Conservation (phyloP, 2,797 vertebrate genomes). For the Hippocampus kuda region DNA sequence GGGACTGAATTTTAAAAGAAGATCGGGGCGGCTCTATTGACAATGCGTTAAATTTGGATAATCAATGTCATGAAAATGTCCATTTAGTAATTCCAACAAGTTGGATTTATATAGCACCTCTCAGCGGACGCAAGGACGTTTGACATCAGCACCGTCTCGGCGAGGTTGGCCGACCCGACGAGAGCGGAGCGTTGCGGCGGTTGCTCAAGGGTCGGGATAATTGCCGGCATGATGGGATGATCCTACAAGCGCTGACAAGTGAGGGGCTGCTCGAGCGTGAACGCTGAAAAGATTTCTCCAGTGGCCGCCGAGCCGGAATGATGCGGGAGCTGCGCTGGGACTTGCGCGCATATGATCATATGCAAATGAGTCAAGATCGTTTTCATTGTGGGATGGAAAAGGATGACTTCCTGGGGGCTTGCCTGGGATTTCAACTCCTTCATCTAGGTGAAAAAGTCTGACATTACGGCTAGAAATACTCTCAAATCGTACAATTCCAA, state of each 20-base stretch:
- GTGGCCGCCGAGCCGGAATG: slow-evolving; percentile 34
- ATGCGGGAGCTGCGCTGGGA: not conserved
- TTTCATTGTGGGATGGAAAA: not conserved
- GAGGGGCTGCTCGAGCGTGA: slow-evolving; percentile 61
- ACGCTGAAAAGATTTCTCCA: slow-evolving; percentile 48
- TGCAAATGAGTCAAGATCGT: not conserved
- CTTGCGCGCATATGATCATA: not conserved
- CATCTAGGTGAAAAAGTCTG: not conserved
- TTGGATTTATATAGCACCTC: not conserved
- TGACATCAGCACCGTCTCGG: not conserved
- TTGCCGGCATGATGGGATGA: slow-evolving; percentile 54
- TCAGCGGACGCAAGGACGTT: not conserved
- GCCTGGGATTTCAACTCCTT: not conserved
- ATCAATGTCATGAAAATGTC: not conserved
- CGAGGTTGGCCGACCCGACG: not conserved
- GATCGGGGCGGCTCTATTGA: not conserved
- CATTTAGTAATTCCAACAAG: not conserved
- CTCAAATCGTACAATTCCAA: too few relatives aligned
- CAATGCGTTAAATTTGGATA: not conserved
- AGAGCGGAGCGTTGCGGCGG: not conserved
- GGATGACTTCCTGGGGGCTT: not conserved
- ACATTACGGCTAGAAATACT: too few relatives aligned
- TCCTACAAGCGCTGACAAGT: slow-evolving; percentile 67
- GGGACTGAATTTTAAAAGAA: too few relatives aligned
- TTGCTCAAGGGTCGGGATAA: slow-evolving; percentile 37